phyloP scores from a whole-genome alignment of 2,113 vertebrate genomes.

The Pycnonotus jocosus region DNA sequence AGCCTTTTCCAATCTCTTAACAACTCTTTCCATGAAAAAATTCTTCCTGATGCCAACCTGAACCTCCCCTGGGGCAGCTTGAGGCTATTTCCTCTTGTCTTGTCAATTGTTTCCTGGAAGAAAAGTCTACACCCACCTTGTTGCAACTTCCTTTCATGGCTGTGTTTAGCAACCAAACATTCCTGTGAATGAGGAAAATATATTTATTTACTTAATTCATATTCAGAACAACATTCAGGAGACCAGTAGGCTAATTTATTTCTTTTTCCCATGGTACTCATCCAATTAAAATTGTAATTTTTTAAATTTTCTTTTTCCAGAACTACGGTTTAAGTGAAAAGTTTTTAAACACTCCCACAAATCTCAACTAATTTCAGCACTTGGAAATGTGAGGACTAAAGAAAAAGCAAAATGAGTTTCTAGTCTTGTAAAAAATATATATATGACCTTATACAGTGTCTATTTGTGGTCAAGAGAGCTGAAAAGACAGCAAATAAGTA shows the following conservation, averaged over 20 bases:
- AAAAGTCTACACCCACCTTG: fast-evolving
- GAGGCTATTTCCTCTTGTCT: not conserved
- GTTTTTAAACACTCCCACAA: not conserved
- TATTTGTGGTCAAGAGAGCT: not conserved
- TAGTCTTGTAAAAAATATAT: not conserved
- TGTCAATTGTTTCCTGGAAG: not conserved
- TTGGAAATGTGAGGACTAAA: not conserved
- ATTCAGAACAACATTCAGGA: not conserved
- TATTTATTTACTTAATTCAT: not conserved
- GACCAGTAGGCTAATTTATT: not conserved
- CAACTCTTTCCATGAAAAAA: not conserved
- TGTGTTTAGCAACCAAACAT: not conserved
- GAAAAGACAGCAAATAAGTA: not conserved
- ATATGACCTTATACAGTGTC: fast-evolving
- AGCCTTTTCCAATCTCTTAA: not conserved
- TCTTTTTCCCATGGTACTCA: not conserved
- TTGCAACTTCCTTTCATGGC: not conserved
- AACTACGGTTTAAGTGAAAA: not conserved
- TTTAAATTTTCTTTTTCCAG: not conserved
- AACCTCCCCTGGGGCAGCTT: not conserved
- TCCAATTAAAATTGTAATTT: not conserved
- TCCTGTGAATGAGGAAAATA: not conserved
- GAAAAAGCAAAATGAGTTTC: not conserved
- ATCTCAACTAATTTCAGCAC: not conserved
- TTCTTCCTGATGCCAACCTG: not conserved